Base-by-base conservation (phyloP, 2,888 invertebrate genomes). In the Ichneumoninae sp. region DNA sequence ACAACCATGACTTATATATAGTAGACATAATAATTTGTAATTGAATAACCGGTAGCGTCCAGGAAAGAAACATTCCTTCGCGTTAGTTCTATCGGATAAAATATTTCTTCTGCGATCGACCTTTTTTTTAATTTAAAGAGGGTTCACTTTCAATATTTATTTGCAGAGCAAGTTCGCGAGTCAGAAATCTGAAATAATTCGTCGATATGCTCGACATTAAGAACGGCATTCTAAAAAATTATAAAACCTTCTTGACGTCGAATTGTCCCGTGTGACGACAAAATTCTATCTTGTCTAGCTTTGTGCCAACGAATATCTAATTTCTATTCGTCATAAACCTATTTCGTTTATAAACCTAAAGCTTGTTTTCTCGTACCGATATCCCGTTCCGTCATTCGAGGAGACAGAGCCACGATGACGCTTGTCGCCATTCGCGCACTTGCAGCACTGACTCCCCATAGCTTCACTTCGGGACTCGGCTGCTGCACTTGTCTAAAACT, bases 401-500 rank as follows among this genome's bases (percentile, higher is more conserved):
- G 90, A 89, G 2, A 90, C 84, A 26, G 87, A 87, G 82, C 84
- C 80, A 83, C 87, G 87, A 83, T 80, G 68, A 89, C 86, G 36
- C 80, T 92, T 93, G 80, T 91, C 91, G 84, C 91, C 90, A 36
- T 93, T 91, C 86, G 91, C 90, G 87, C 94, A 94, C 89, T 94
- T 94, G 91, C 94, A 94, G 85, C 94, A 94, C 85, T 94, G 92
- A 88, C 92, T 92, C 74, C 94, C 94, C 94, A 94, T 94, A 82
- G 54, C 74, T 85, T 22, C 66, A 77, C 70, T 62, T 65, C 72
- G 68, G 16, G 50, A 50, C 54, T 65, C 10, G n/a, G 52, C 74
- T 65, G 22, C 19, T 10, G 22, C 22, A 47, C 54, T 69, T 33
- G 30, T 52, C 26, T 30, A 30, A 33, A 69, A 75, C 69, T 70